Base-by-base conservation (phyloP, 64 coral and sea anemone species). In the Stichodactyla mertensii region DNA sequence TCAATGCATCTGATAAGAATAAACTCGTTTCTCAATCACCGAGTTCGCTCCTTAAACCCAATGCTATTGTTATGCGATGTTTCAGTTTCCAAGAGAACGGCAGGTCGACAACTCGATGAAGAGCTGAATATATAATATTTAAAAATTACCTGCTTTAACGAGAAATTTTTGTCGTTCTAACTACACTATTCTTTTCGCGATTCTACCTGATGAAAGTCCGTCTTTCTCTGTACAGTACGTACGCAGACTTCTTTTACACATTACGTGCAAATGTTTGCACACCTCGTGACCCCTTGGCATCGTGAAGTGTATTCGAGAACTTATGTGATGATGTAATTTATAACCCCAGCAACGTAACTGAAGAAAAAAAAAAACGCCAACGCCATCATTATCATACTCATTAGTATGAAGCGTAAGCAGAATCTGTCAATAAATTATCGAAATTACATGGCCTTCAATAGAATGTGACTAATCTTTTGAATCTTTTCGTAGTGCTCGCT, bases 261-360 rank as follows among this genome's bases (percentile, higher is more conserved):
- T 26, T n/a, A 74, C 69, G 69, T 74, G 69, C 69, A 74, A 36
- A 31, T 74, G 8, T 74, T 74, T 74, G n/a, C 69, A 74, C 24
- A 74, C 11, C 22, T 9, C 26, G 27, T 19, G 69, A 74, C 69
- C 69, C 10, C 69, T 74, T 74, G 69, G 69, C 24, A 74, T n/a
- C 69, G 10, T 27, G 24, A 74, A 74, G 69, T 31, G 69, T 1
- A 27, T 74, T 74, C 69, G 69, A 74, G 69, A 74, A 74, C 24
- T 74, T 74, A 74, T 74, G 69, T 31, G 69, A 36, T 74, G 69
- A 74, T 74, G 69, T 74, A 74, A 74, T 74, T 74, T 74, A 74
- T 74, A 74, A 27, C 69, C 69, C 69, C 22, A 20, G 69, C 69
- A 74, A 74, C 69, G 24, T 31, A 74, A 27, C 69, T 45, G 36